These are phyloP conservation scores for Tetranychus truncatus DNA, from an alignment of 2,888 invertebrate species.

Conservation along the genomic window DNA sequence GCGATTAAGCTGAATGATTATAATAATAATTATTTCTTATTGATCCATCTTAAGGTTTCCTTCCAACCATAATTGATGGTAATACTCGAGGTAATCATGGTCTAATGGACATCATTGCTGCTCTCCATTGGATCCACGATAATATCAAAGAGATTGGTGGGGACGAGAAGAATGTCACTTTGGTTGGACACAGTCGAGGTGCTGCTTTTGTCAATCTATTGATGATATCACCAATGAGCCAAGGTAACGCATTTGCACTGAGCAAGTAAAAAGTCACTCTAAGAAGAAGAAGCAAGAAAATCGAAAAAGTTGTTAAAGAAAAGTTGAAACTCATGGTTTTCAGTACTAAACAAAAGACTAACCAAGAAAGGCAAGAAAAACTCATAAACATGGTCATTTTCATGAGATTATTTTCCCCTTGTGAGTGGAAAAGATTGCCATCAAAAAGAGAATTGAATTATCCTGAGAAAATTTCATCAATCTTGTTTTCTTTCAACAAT, in stretches of 20 bases:
- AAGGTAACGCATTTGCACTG: constrained; percentile 44
- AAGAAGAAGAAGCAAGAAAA: neutral
- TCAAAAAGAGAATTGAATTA: too few species aligned
- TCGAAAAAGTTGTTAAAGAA: neutral
- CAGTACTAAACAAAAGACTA: too few species aligned
- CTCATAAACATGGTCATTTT: too few species aligned
- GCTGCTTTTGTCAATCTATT: constrained; percentile 93
- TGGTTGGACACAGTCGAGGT: constrained; percentile 89
- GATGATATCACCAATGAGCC: constrained; percentile 85
- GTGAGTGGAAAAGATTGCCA: too few species aligned
- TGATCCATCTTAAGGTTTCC: constrained; percentile 14
- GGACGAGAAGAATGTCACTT: constrained; percentile 73
- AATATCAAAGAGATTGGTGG: constrained; percentile 88
- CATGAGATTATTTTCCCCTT: too few species aligned
- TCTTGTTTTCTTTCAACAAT: too few species aligned
- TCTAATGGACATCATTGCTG: constrained; percentile 89
- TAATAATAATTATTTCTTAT: neutral
- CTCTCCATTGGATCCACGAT: constrained; percentile 88
- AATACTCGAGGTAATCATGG: constrained; percentile 56
- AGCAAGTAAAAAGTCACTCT: neutral
- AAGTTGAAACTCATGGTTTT: neutral
- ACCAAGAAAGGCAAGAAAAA: too few species aligned
- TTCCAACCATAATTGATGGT: constrained; percentile 22
- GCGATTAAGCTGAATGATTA: too few species aligned
- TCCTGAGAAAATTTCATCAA: too few species aligned